Evolutionary conservation across 1,140 invertebrate species (phyloP).

Genomic region (Zelostemma sp.): DNA sequence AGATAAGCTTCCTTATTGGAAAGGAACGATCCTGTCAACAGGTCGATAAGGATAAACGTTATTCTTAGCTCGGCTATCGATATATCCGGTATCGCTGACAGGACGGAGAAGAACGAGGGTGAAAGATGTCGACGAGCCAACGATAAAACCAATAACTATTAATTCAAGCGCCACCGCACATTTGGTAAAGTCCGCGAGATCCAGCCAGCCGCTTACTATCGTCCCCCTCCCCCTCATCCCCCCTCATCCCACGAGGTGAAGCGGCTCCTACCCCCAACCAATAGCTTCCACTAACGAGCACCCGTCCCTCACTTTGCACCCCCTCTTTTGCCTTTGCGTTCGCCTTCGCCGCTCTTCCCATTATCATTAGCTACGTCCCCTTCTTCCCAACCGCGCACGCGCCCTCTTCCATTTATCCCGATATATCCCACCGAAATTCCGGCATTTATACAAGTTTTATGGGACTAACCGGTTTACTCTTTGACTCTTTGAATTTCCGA

Average conservation of each 20-base stretch:
- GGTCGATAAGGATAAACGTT: constrained; percentile 52
- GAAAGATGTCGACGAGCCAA: constrained; percentile 28
- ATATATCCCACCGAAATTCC: constrained; percentile 38
- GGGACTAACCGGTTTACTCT: constrained; percentile 39
- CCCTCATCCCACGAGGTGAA: too few species aligned
- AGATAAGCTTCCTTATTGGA: neutral
- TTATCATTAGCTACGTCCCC: constrained; percentile 42
- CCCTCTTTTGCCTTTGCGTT: constrained; percentile 22
- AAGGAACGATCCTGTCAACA: constrained; percentile 12
- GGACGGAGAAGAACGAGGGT: constrained; percentile 44
- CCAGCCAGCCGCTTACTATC: constrained; percentile 32
- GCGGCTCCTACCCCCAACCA: constrained; percentile 14
- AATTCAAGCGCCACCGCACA: constrained; percentile 62
- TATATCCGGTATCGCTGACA: constrained; percentile 30
- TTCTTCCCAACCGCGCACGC: constrained; percentile 11
- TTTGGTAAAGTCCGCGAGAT: constrained; percentile 59
- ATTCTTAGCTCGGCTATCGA: constrained; percentile 29
- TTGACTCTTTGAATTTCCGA: constrained; percentile 36
- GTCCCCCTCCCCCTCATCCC: too few species aligned
- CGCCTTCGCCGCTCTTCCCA: constrained; percentile 39
- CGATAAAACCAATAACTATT: constrained; percentile 65
- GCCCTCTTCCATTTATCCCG: constrained; percentile 33
- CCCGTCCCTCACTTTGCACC: constrained; percentile 43
- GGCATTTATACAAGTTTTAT: constrained; percentile 47
- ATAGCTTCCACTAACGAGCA: constrained; percentile 49